These are phyloP conservation scores for Bothrops jararaca DNA, from an alignment of 2,113 vertebrate genomes.

Conservation along the genomic window DNA sequence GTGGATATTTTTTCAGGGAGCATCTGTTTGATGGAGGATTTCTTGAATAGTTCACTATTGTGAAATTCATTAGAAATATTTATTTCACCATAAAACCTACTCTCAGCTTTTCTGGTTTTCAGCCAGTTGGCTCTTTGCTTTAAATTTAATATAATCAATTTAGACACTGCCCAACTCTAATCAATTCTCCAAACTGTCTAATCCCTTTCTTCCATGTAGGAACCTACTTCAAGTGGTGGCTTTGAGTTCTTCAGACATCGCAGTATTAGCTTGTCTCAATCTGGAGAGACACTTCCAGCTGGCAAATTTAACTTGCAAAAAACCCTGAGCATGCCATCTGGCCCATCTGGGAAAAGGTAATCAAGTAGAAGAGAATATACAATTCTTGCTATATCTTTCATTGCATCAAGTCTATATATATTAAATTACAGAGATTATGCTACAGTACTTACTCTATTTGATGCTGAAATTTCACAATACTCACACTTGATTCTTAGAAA, in stretches of 20 bases:
- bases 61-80: not conserved
- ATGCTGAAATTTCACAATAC: not conserved
- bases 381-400: not conserved
- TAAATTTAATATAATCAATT: too few species aligned
- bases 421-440: not conserved
- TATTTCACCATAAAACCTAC: not conserved
- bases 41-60: not conserved
- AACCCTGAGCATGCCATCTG: constrained; percentile 94
- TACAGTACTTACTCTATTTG: not conserved
- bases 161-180: not conserved
- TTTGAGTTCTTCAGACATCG: constrained; percentile 98
- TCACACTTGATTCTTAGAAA: not conserved
- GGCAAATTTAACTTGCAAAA: constrained; percentile 94
- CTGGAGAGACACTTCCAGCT: constrained; percentile 80
- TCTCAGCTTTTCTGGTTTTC: not conserved
- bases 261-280: constrained; percentile 97
- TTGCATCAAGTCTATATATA: not conserved
- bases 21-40: not conserved
- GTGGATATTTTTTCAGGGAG: not conserved
- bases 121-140: not conserved
- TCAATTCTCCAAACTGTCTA: not conserved
- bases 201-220: constrained; percentile 68
- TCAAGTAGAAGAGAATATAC: not conserved
- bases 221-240: constrained; percentile 89
- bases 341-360: constrained; percentile 89